Evolutionary conservation across 92 coral and sea anemone species (phyloP).

Genomic region (Heliopora coerulea): DNA sequence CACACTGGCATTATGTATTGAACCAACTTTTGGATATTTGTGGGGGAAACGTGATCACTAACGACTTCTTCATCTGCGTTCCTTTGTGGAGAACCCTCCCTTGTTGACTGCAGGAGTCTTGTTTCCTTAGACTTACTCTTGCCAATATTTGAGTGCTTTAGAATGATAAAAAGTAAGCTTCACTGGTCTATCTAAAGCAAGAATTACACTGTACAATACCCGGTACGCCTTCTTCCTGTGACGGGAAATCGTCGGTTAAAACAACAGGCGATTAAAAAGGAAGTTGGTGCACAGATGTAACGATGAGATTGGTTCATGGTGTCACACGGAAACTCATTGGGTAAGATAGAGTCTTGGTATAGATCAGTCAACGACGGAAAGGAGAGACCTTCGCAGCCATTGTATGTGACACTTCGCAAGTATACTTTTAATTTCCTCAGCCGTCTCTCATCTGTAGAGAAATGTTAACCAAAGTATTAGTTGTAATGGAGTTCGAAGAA

Average conservation of each 20-base stretch:
- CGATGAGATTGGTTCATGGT: constrained; percentile 58
- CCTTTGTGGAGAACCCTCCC: no score
- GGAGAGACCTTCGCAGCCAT: constrained; percentile 73
- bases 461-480: no score
- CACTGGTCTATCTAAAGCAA: no score
- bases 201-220: constrained; percentile 16
- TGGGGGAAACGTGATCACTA: no score
- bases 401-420: constrained; percentile 85
- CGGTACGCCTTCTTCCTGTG: constrained; percentile 8
- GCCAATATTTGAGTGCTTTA: no score
- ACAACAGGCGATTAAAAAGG: constrained; percentile 90
- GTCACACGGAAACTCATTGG: constrained; percentile 80
- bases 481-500: no score
- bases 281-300: constrained; percentile 83
- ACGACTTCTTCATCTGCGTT: no score
- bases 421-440: constrained; percentile 88
- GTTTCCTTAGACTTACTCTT: no score
- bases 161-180: no score
- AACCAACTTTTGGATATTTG: no score
- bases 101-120: no score
- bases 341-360: constrained; percentile 66
- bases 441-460: constrained; percentile 72
- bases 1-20: no score
- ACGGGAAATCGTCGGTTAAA: constrained; percentile 63
- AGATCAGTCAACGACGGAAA: constrained; percentile 81